A percentile compares a stretch with the other conserved stretches of the same genome.
phyloP scores from a whole-genome alignment of 2,797 vertebrate species.

The Botia almorhae region DNA sequence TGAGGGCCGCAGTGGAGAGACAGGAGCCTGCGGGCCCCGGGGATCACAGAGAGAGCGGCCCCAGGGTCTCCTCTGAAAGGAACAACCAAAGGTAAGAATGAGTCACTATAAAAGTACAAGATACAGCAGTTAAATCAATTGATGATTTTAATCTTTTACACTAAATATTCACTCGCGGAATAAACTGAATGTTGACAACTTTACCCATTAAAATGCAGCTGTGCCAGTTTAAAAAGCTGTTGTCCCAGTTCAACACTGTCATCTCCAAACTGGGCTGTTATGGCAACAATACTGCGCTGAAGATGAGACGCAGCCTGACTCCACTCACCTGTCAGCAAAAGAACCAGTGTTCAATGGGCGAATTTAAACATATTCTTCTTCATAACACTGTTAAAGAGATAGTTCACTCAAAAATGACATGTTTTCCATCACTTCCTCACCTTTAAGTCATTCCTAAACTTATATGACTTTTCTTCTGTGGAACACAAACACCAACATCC shows the following conservation, averaged over 20 bases:
- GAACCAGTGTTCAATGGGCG: too few relatives aligned
- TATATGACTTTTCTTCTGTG: too few relatives aligned
- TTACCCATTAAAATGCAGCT: constrained; percentile 96
- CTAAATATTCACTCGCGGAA: too few relatives aligned
- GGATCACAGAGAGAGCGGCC: constrained; percentile 79
- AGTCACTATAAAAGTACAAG: too few relatives aligned
- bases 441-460: too few relatives aligned
- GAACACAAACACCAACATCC: too few relatives aligned
- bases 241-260: constrained; percentile 88
- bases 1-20: constrained; percentile 81
- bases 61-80: constrained; percentile 77
- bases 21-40: constrained; percentile 82
- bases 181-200: not conserved
- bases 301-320: constrained; percentile 83
- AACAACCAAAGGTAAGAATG: not conserved
- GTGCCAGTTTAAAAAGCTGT: constrained; percentile 93
- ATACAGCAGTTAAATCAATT: too few relatives aligned
- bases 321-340: constrained; percentile 83
- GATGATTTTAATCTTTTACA: too few relatives aligned
- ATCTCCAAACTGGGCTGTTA: constrained; percentile 82
- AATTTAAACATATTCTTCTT: not conserved
- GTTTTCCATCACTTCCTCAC: too few relatives aligned
- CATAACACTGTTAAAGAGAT: too few relatives aligned
- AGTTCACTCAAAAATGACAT: too few relatives aligned
- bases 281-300: constrained; percentile 76